These are phyloP conservation scores for Sparidentex hasta DNA, from an alignment of 2,797 vertebrate species.

Conservation along the genomic window DNA sequence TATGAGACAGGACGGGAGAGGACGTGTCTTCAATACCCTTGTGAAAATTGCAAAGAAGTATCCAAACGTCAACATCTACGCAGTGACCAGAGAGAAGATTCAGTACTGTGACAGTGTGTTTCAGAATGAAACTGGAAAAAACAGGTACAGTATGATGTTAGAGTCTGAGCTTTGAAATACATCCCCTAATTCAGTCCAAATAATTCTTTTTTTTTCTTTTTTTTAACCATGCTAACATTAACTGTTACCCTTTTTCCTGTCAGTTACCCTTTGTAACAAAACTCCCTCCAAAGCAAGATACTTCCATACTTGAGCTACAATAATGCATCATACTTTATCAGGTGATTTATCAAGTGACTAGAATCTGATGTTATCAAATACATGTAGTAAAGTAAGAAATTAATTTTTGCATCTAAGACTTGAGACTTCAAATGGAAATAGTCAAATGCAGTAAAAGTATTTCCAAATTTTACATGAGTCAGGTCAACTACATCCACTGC, in stretches of 20 bases:
- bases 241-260: background rate
- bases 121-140: conserved; percentile 95
- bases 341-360: background rate
- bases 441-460: background rate
- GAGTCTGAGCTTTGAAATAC: no score
- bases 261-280: background rate
- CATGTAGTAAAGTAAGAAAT: background rate
- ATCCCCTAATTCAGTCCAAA: no score
- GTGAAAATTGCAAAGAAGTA: conserved; percentile 84
- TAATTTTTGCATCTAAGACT: background rate
- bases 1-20: conserved; percentile 90
- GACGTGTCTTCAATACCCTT: conserved; percentile 86
- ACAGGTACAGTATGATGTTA: conserved; percentile 84
- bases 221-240: background rate
- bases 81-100: conserved; percentile 90
- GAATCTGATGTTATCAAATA: background rate
- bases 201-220: no score
- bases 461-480: no score
- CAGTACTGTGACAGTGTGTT: conserved; percentile 90
- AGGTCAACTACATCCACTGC: background rate
- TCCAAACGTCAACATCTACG: conserved; percentile 86
- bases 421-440: background rate
- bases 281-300: background rate
- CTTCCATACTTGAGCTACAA: background rate
- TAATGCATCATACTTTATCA: no score